Evolutionary conservation across 2,888 invertebrate genomes (phyloP), one percentile per base, ranked within the genome.

Genomic region (Alcis repandata): DNA sequence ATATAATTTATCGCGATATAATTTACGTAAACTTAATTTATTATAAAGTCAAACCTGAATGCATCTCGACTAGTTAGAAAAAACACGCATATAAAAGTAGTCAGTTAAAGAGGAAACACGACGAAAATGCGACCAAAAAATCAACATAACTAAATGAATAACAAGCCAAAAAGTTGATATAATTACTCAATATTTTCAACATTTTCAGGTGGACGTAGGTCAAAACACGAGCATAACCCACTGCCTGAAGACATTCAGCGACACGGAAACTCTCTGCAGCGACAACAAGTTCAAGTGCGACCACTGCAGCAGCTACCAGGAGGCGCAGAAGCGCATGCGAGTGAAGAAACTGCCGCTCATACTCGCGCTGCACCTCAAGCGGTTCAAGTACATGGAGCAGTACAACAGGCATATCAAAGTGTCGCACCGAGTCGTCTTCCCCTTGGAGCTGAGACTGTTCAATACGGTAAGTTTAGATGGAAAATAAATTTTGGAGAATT

Each of bases 201-300:
- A 0, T 64, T 80, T 75, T 1, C 98, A 99, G 94, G 99, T 99
- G 71, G 99, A 99, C 87, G 99, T 99, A 48, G 99, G 99, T 88
- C 99, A 99, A 90, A 99, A 99, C 89, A 99, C 99, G 11, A 99
- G 99, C 79, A 99, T 99, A 76, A 99, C 99, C 0, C 99, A 99
- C 91, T 99, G 99, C 91, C 95, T 99, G 74, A 95, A 98, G 79
- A 99, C 99, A 91, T 99, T 99, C 92, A 99, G 99, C 85, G 99
- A 98, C 91, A 99, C 99, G 66, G 99, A 99, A 90, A 99, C 99
- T 1, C 95, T 99, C 48, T 99, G 99, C 94, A 98, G 97, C 82
- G 99, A 99, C 91, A 99, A 99, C 94, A 99, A 99, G 93, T 99
- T 99, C 89, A 99, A 99, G 93, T 99, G 99, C 92, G 99, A 99